Conservation (phyloP, 2,113 vertebrate species). For the Prochilodus magdalenae region DNA sequence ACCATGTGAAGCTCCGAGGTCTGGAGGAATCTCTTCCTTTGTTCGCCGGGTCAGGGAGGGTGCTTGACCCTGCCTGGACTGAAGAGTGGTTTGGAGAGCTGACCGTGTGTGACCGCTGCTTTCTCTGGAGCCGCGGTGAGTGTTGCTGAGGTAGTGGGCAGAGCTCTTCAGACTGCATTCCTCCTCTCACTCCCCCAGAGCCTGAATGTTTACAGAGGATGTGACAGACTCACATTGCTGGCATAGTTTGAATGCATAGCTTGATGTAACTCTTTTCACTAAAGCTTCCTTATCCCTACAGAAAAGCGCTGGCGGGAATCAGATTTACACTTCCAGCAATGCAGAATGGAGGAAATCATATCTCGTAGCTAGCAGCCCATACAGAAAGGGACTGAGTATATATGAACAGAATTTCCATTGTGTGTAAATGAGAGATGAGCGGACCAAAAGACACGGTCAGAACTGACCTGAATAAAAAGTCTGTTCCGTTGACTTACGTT, state of each 20-base stretch:
- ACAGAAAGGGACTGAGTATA: too few relatives aligned
- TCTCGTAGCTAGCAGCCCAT: too few relatives aligned
- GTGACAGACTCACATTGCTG: slow-evolving; percentile 55
- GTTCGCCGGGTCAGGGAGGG: slow-evolving; percentile 65
- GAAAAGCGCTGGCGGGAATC: too few relatives aligned
- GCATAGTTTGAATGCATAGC: slow-evolving; percentile 48
- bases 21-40: slow-evolving; percentile 57
- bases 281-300: too few relatives aligned
- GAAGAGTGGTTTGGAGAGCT: slow-evolving; percentile 52
- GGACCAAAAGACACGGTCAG: too few relatives aligned
- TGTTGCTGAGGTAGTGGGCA: background rate
- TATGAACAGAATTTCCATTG: too few relatives aligned
- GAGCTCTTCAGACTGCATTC: slow-evolving; percentile 32
- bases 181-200: slow-evolving; percentile 43
- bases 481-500: too few relatives aligned
- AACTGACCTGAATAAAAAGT: too few relatives aligned
- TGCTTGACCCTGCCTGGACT: slow-evolving; percentile 69
- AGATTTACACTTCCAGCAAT: too few relatives aligned
- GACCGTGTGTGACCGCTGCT: slow-evolving; percentile 46
- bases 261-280: background rate
- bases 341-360: too few relatives aligned
- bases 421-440: too few relatives aligned
- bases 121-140: background rate
- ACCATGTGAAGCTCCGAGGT: slow-evolving; percentile 7
- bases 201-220: slow-evolving; percentile 30